A percentile compares a stretch with the other conserved stretches of the same genome.
Evolutionary conservation across 2,888 invertebrate genomes (phyloP).

Genomic region (Altica lythri): DNA sequence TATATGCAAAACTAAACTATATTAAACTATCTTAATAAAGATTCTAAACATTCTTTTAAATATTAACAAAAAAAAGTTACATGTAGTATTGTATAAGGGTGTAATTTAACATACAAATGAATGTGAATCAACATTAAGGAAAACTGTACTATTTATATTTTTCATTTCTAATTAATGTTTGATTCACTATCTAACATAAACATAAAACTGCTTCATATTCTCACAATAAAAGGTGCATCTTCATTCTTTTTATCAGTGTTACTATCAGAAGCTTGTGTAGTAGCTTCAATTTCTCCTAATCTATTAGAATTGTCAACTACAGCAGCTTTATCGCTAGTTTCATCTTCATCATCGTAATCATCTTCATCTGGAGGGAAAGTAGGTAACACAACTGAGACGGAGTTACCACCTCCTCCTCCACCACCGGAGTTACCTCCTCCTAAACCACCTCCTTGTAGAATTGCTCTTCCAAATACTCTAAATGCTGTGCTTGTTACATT

Average conservation of each 20-base stretch:
- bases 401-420: conserved; percentile 61
- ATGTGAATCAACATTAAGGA: no score
- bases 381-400: conserved; percentile 68
- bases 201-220: background rate
- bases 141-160: no score
- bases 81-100: no score
- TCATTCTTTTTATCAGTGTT: background rate
- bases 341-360: conserved; percentile 63
- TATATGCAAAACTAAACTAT: no score
- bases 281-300: background rate
- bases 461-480: conserved; percentile 74
- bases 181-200: background rate
- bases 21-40: no score
- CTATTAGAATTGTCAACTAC: background rate
- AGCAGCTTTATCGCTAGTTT: conserved; percentile 40
- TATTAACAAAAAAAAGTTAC: no score
- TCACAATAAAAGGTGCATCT: conserved; percentile 20
- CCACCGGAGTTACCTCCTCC: conserved; percentile 57
- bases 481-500: conserved; percentile 73
- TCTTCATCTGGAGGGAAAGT: conserved; percentile 72
- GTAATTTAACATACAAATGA: no score
- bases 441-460: conserved; percentile 66
- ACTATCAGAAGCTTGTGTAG: background rate
- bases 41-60: no score
- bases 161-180: no score